phyloP scores from a whole-genome alignment of 2,888 invertebrate genomes.

The Clivina fossor region DNA sequence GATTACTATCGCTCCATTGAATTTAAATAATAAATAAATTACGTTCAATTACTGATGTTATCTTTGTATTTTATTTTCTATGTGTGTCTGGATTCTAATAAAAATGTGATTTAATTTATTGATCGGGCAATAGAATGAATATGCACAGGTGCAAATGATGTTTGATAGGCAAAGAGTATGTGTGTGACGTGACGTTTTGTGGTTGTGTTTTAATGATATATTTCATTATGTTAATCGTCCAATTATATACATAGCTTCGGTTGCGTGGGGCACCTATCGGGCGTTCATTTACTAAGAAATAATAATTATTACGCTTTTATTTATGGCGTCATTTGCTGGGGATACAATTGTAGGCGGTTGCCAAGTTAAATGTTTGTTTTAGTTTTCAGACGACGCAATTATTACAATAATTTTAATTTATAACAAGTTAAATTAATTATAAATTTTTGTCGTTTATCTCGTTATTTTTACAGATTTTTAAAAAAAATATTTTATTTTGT shows the following conservation, averaged over 20 bases:
- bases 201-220: conserved; percentile 16
- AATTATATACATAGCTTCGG: conserved; percentile 17
- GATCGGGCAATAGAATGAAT: not conserved
- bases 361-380: too few species aligned
- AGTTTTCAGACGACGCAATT: too few species aligned
- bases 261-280: conserved; percentile 21
- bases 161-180: not conserved
- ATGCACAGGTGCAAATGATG: not conserved
- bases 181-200: not conserved
- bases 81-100: not conserved
- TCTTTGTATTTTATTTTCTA: conserved; percentile 23
- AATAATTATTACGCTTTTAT: conserved; percentile 26
- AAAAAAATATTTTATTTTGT: too few species aligned
- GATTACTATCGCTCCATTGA: conserved; percentile 45
- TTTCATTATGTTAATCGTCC: conserved; percentile 30
- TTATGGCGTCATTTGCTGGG: conserved; percentile 14
- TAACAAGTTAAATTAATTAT: too few species aligned
- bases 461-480: too few species aligned
- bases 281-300: conserved; percentile 16
- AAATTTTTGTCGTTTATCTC: too few species aligned
- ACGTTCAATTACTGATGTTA: conserved; percentile 11
- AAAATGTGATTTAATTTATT: conserved; percentile 20
- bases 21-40: conserved; percentile 41
- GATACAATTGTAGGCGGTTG: too few species aligned
- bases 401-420: too few species aligned